phyloP scores from a whole-genome alignment of 2,113 vertebrate genomes.

The Ursus arctos region DNA sequence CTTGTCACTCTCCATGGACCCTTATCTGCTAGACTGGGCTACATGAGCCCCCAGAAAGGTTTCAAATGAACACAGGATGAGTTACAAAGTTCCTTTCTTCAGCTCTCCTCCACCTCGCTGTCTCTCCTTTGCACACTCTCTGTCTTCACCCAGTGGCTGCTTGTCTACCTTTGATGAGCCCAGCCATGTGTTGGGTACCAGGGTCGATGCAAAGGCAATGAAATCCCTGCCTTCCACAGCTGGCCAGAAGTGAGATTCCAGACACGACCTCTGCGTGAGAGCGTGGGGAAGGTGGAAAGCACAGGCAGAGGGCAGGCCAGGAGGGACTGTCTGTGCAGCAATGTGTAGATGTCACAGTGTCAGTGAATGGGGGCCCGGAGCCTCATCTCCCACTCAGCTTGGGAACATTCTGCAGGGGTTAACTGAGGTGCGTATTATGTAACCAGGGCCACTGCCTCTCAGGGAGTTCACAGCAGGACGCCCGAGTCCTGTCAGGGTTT shows the following conservation, averaged over 20 bases:
- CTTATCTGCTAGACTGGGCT: not conserved
- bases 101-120: not conserved
- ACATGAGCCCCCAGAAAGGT: not conserved
- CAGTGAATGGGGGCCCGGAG: not conserved
- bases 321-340: too few relatives aligned
- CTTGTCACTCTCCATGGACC: not conserved
- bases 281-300: not conserved
- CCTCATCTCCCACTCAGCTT: not conserved
- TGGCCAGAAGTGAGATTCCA: not conserved
- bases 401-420: not conserved
- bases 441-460: conserved; percentile 10
- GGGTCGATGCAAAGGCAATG: not conserved
- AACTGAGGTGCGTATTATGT: not conserved
- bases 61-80: not conserved
- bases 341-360: not conserved
- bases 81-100: not conserved
- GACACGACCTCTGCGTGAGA: not conserved
- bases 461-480: conserved; percentile 75
- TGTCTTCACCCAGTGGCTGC: not conserved
- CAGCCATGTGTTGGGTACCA: not conserved
- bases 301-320: not conserved
- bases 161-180: not conserved
- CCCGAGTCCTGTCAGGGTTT: conserved; percentile 40
- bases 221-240: not conserved
- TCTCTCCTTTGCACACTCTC: not conserved